These are phyloP conservation scores for Enoplosus armatus DNA, from an alignment of 2,797 vertebrate species.

Conservation along the genomic window DNA sequence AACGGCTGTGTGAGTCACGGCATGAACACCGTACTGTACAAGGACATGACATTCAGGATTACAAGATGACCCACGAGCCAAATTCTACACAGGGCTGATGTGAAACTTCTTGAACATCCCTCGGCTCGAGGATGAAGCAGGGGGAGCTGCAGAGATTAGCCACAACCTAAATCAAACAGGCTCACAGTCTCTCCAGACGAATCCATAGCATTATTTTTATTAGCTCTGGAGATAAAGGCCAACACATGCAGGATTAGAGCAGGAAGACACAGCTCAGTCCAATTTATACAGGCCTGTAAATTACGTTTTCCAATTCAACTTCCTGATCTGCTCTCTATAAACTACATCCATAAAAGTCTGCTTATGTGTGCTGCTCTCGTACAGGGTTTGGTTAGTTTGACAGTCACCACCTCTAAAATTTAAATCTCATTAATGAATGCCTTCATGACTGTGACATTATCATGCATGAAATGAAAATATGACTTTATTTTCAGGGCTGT, in stretches of 20 bases:
- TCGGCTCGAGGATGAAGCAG: not conserved
- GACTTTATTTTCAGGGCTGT: not conserved
- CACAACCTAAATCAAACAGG: slow-evolving; percentile 73
- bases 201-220: slow-evolving; percentile 55
- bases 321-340: slow-evolving; percentile 54
- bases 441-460: not conserved
- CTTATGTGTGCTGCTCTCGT: not conserved
- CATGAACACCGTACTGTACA: not conserved
- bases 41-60: not conserved
- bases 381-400: not conserved
- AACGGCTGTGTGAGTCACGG: not conserved
- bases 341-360: slow-evolving; percentile 43
- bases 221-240: slow-evolving; percentile 51
- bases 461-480: not conserved
- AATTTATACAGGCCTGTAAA: slow-evolving; percentile 63
- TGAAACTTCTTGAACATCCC: slow-evolving; percentile 9
- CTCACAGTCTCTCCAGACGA: slow-evolving; percentile 53
- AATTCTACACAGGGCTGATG: not conserved
- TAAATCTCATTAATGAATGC: not conserved
- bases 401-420: slow-evolving; percentile 1
- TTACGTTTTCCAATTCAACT: slow-evolving; percentile 19
- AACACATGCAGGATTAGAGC: slow-evolving; percentile 62
- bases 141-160: slow-evolving; percentile 54
- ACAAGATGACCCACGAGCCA: not conserved
- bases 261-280: slow-evolving; percentile 49